Evolutionary conservation across 2,797 vertebrate genomes (phyloP).

Genomic region (Tokudaia muenninki): DNA sequence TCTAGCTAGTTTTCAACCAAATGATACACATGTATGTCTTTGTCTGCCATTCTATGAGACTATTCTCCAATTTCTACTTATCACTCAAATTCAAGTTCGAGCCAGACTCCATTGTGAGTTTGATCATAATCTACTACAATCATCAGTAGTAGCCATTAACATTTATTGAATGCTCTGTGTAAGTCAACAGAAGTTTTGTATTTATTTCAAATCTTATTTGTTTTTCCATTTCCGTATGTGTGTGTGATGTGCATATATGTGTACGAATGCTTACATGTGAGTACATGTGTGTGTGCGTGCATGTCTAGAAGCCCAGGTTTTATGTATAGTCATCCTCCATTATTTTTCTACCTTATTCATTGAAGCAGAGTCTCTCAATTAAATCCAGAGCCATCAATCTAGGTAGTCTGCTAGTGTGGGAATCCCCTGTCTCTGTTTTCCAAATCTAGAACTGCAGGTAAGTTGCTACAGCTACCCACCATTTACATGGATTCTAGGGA

Average conservation of each 20-base stretch:
- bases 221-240: not conserved
- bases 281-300: too few relatives aligned
- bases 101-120: not conserved
- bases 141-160: not conserved
- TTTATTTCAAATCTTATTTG: not conserved
- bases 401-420: not conserved
- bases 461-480: not conserved
- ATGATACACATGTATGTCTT: not conserved
- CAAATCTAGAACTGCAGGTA: not conserved
- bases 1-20: not conserved
- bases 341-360: not conserved
- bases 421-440: not conserved
- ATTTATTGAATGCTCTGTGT: not conserved
- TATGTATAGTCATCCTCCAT: not conserved
- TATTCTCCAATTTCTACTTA: not conserved
- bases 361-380: not conserved
- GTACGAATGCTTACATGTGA: not conserved
- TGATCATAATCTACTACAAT: not conserved
- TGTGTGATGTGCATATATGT: not conserved
- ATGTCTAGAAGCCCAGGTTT: not conserved
- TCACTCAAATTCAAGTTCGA: constrained; percentile 21
- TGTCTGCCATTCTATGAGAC: not conserved
- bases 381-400: not conserved
- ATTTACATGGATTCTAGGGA: not conserved
- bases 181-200: not conserved